phyloP scores from a whole-genome alignment of 1,140 invertebrate species.

The Caenorhabditis remanei region DNA sequence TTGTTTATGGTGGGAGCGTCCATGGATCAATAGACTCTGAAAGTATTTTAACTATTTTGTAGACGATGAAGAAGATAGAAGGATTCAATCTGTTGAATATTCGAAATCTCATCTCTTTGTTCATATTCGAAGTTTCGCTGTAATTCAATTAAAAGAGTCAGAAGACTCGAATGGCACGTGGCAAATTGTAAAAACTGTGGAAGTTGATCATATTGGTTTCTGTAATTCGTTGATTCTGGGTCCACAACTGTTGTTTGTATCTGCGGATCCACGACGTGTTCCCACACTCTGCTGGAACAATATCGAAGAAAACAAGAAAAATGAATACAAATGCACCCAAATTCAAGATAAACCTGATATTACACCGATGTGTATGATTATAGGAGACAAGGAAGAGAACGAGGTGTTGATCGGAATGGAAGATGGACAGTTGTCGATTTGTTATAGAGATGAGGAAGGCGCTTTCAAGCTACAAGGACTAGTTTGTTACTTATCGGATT shows the following conservation, averaged over 20 bases:
- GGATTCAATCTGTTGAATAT: conserved; percentile 11
- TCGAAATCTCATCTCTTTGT: background rate
- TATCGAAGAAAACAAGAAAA: background rate
- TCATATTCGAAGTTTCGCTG: background rate
- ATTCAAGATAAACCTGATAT: background rate
- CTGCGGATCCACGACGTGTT: background rate
- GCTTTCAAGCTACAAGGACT: background rate
- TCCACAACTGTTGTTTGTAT: background rate
- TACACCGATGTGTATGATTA: conserved; percentile 12
- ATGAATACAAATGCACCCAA: background rate
- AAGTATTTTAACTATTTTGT: background rate
- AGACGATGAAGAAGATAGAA: background rate
- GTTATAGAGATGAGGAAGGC: background rate
- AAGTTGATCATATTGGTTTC: conserved; percentile 22
- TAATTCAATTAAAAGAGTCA: background rate
- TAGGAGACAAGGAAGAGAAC: background rate
- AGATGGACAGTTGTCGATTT: conserved; percentile 11
- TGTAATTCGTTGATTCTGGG: background rate
- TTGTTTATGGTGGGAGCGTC: background rate
- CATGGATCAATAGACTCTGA: background rate
- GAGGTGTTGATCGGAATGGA: conserved; percentile 44
- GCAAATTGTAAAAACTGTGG: background rate
- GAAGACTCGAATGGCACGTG: background rate
- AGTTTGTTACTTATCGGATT: background rate
- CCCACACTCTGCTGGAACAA: background rate